These are phyloP conservation scores for Drosophila helvetica DNA, from an alignment of 2,888 invertebrate genomes.

Conservation along the genomic window DNA sequence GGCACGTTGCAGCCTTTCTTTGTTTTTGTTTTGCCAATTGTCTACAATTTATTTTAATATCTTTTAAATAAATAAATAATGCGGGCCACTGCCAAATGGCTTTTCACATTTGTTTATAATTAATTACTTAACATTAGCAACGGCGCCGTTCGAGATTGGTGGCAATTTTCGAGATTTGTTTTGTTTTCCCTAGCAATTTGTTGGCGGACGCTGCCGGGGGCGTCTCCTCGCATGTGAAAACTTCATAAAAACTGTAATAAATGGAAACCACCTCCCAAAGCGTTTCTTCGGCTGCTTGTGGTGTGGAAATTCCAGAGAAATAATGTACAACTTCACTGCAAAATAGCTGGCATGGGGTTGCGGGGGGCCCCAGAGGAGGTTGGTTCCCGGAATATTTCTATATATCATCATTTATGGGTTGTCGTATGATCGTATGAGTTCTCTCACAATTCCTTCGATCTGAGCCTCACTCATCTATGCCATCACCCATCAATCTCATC, in stretches of 20 bases:
- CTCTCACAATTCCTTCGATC: neutral
- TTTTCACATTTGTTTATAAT: conserved; percentile 52
- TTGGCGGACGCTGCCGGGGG: conserved; percentile 2
- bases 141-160: conserved; percentile 47
- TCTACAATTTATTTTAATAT: conserved; percentile 42
- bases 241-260: conserved; percentile 11
- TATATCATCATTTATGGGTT: neutral
- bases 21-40: conserved; percentile 32
- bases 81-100: conserved; percentile 23
- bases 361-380: neutral
- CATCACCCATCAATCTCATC: neutral
- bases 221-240: conserved; percentile 35
- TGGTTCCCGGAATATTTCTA: too few species aligned
- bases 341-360: neutral
- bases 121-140: conserved; percentile 60
- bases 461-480: neutral
- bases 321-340: neutral
- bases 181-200: neutral
- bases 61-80: conserved; percentile 46
- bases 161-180: conserved; percentile 37
- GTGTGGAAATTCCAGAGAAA: neutral
- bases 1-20: conserved; percentile 2
- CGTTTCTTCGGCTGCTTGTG: too few species aligned
- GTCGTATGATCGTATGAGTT: neutral
- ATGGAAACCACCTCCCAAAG: neutral